Base-by-base conservation (phyloP, 2,113 vertebrate genomes). In the Piaya cayana region DNA sequence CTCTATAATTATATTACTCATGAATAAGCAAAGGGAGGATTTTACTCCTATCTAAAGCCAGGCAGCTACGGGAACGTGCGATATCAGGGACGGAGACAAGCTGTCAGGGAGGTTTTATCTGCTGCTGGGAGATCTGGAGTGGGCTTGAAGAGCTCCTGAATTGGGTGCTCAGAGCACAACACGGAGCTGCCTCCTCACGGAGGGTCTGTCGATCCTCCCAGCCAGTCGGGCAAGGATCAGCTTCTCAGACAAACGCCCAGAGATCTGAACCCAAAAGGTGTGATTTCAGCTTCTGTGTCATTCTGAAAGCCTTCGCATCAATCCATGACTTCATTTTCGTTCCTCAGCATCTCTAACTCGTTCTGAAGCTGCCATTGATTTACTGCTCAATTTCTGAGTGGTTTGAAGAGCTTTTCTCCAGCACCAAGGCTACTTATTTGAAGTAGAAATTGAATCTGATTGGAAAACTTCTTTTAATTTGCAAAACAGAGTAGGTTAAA, bases 1-100 rank as follows among this genome's bases (percentile, higher is more conserved):
- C 36, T 11, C 1, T 0, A 1, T n/a, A 3, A 30, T 36, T 23
- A 1, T 8, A 15, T 65, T 7, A 12, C 30, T 50, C 1, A 1
- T 5, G 45, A 10, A 45, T 14, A n/a, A 29, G 77, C 37, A 25
- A 11, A 6, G 19, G 37, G 10, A 39, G 37, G 30, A 22, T 3
- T 55, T 74, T 59, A 25, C 36, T 65, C n/a, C 30, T 32, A 3
- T 27, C 39, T 13, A 0, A 37, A 53, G 4, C 5, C 65, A 11
- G 47, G 69, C 47, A 34, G 42, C 60, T 12, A 15, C 39, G 52
- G 5, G 34, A 11, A 26, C 1, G 45, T 4, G 42, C 18, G 5
- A 3, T 7, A 7, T 0, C 1, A 2, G 68, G 29, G 17, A 16
- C 1, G 16, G 53, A 37, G 16, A 27, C 1, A 4, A 26, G 39